Evolutionary conservation across 2,113 vertebrate genomes (phyloP).

Genomic region (Aplodontia rufa): DNA sequence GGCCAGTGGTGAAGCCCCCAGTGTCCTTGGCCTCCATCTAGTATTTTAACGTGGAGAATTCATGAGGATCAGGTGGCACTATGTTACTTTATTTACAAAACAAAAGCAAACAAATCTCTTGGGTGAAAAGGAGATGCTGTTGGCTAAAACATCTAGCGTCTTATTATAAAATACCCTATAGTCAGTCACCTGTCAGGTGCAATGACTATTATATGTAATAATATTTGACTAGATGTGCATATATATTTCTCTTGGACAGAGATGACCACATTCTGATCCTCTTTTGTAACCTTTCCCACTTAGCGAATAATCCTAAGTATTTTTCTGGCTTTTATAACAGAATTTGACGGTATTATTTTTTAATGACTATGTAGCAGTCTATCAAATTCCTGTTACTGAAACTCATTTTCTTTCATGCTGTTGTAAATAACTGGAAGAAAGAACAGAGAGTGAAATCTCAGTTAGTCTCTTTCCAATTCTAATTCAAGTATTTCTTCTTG

Average conservation of each 20-base stretch:
- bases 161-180: not conserved
- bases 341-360: not conserved
- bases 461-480: not conserved
- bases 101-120: not conserved
- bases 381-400: not conserved
- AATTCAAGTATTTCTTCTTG: not conserved
- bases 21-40: accelerated
- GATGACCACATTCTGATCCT: not conserved
- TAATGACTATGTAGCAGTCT: not conserved
- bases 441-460: not conserved
- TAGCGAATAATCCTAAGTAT: not conserved
- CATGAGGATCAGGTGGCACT: not conserved
- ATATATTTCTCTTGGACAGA: not conserved
- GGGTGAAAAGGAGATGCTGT: not conserved
- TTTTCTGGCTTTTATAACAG: not conserved
- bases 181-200: not conserved
- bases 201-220: not conserved
- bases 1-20: not conserved
- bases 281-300: not conserved
- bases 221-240: not conserved
- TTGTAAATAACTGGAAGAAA: not conserved
- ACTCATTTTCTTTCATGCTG: not conserved
- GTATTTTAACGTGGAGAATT: not conserved
- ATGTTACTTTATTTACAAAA: not conserved
- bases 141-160: not conserved